phyloP scores from a whole-genome alignment of 2,888 invertebrate genomes.

The Rhopalosiphum nymphaeae region DNA sequence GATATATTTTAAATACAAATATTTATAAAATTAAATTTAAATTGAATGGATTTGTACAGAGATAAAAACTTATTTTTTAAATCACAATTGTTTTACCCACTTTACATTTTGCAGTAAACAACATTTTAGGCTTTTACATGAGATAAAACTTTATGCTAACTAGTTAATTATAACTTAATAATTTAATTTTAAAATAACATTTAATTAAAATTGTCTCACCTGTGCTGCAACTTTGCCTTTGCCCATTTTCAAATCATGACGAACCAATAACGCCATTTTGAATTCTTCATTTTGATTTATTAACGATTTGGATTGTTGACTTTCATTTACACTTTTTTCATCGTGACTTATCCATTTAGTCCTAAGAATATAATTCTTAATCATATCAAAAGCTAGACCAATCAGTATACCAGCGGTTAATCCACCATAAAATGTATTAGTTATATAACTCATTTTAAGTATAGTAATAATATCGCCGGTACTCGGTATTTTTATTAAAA shows the following conservation, averaged over 20 bases:
- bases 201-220: constrained; percentile 17
- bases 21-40: too few species aligned
- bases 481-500: not conserved
- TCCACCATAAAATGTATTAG: not conserved
- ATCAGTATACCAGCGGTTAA: not conserved
- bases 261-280: constrained; percentile 87
- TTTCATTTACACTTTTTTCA: not conserved
- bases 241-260: constrained; percentile 93
- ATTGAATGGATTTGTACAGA: too few species aligned
- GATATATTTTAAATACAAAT: too few species aligned
- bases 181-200: not conserved
- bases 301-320: not conserved
- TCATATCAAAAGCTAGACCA: not conserved
- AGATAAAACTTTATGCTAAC: too few species aligned
- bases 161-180: too few species aligned
- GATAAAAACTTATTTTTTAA: too few species aligned
- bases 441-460: not conserved
- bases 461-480: not conserved
- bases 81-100: too few species aligned
- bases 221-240: constrained; percentile 96
- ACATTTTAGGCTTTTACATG: too few species aligned
- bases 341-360: not conserved
- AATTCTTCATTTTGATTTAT: not conserved
- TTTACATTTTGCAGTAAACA: too few species aligned
- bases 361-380: not conserved